phyloP scores from a whole-genome alignment of 2,113 vertebrate genomes.

The Pandion haliaetus region DNA sequence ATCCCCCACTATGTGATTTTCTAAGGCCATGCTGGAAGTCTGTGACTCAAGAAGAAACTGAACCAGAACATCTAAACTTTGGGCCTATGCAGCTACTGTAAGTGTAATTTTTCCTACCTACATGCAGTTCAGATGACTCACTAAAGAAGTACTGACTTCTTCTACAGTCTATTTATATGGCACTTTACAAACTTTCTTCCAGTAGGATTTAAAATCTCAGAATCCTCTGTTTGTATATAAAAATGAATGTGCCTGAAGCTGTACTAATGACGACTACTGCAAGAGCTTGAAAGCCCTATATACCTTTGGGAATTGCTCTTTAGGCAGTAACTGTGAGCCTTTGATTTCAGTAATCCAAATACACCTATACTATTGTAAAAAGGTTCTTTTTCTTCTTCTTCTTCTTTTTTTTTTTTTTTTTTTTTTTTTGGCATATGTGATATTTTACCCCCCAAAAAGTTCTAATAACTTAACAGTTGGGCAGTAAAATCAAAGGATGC shows the following conservation, averaged over 20 bases:
- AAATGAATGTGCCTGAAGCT: neutral
- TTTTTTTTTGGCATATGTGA: fast-evolving
- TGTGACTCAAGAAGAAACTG: neutral
- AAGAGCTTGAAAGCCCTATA: neutral
- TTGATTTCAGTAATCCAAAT: neutral
- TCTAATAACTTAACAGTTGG: neutral
- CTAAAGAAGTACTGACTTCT: neutral
- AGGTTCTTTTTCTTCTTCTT: neutral
- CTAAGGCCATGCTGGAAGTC: neutral
- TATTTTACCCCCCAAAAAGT: neutral
- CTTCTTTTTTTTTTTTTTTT: neutral
- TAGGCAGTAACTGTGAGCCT: neutral
- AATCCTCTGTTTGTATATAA: neutral
- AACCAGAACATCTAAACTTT: neutral
- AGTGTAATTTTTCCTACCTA: neutral
- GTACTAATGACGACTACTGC: neutral
- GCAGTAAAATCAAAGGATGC: neutral
- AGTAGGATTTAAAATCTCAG: neutral
- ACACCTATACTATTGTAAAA: neutral
- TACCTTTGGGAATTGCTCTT: neutral
- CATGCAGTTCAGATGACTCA: neutral
- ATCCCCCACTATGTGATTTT: neutral
- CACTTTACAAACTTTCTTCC: neutral
- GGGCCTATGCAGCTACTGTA: neutral
- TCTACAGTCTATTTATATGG: neutral